These are phyloP conservation scores for Borostomias antarcticus DNA, from an alignment of 2,797 vertebrate species.

Conservation along the genomic window DNA sequence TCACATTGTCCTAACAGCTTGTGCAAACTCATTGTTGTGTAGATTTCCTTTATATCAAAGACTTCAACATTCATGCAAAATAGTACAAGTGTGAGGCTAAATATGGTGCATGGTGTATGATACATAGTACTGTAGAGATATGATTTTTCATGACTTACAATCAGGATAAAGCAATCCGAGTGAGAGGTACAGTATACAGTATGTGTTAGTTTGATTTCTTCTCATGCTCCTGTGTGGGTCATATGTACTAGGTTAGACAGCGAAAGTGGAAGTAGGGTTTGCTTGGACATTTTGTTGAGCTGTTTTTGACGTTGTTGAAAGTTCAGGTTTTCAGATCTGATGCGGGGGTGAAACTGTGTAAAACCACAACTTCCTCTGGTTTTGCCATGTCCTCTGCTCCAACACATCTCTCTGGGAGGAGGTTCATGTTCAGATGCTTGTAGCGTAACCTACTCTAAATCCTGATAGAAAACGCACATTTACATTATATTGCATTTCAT, in stretches of 20 bases:
- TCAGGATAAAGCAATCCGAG: too few species aligned
- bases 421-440: too few species aligned
- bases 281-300: constrained; percentile 41
- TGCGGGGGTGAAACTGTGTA: background rate
- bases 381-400: background rate
- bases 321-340: constrained; percentile 36
- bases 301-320: constrained; percentile 14
- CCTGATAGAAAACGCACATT: too few species aligned
- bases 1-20: too few species aligned
- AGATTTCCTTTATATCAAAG: too few species aligned
- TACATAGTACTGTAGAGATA: background rate
- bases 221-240: background rate
- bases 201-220: background rate
- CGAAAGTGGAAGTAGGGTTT: constrained; percentile 56
- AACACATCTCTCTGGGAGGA: too few species aligned
- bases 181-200: background rate
- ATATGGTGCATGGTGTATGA: background rate
- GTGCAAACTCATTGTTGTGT: too few species aligned
- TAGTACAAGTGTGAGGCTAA: background rate
- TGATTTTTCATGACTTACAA: background rate
- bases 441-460: too few species aligned
- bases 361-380: constrained; percentile 8
- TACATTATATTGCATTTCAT: too few species aligned
- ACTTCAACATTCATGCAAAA: too few species aligned
- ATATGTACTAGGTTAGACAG: constrained; percentile 5